These are phyloP conservation scores for Lepidocyrtoides sp. DNA, from an alignment of 2,888 invertebrate genomes.

Conservation along the genomic window DNA sequence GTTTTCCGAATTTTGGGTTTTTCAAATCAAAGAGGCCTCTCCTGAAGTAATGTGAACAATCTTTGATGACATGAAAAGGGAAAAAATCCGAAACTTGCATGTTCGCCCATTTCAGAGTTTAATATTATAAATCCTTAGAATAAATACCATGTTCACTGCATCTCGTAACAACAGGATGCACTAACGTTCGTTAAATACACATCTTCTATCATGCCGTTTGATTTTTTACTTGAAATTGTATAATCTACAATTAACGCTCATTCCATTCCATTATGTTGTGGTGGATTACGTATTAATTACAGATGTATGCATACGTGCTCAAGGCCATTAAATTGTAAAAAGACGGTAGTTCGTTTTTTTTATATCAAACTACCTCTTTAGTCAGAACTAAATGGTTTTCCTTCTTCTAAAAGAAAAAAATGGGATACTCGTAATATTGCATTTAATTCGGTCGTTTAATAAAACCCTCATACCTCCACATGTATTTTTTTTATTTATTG, in stretches of 20 bases:
- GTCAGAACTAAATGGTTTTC: background rate
- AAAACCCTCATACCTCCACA: slow-evolving; percentile 38
- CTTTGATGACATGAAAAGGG: too few relatives aligned
- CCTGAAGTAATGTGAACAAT: too few relatives aligned
- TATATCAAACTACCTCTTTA: slow-evolving; percentile 11
- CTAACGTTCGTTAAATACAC: background rate
- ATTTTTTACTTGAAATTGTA: slow-evolving; percentile 13
- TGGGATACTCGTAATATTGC: slow-evolving; percentile 2
- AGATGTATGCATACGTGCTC: slow-evolving; percentile 31
- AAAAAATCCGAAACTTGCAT: too few relatives aligned
- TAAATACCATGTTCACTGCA: background rate
- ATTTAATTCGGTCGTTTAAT: slow-evolving; percentile 55
- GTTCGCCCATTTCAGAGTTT: too few relatives aligned
- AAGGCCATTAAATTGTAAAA: slow-evolving; percentile 47
- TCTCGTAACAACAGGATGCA: background rate
- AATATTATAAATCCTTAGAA: too few relatives aligned
- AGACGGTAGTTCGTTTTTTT: slow-evolving; percentile 21
- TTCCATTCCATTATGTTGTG: background rate
- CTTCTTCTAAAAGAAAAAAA: slow-evolving; percentile 5
- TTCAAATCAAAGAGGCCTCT: too few relatives aligned
- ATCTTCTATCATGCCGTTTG: background rate
- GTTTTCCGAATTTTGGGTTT: too few relatives aligned
- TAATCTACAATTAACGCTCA: slow-evolving; percentile 3
- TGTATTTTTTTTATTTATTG: slow-evolving; percentile 27
- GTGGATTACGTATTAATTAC: slow-evolving; percentile 30